These are phyloP conservation scores for Homarus gammarus DNA, from an alignment of 2,888 invertebrate genomes.

Conservation along the genomic window DNA sequence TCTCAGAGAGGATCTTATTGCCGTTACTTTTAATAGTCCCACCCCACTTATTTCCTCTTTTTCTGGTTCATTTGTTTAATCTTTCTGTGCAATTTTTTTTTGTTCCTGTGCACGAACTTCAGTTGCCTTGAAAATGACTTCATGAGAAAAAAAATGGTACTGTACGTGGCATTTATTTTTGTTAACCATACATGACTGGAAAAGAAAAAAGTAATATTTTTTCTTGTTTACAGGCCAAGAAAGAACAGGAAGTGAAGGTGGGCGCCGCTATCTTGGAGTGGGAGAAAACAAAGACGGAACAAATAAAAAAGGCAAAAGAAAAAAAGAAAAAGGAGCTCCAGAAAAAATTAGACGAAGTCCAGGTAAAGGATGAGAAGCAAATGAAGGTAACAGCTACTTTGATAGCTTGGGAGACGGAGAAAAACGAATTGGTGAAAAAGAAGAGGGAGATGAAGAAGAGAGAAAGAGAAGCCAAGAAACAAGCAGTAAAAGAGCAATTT, in stretches of 20 bases:
- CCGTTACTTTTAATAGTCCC: too few species aligned
- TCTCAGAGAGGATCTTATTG: too few species aligned
- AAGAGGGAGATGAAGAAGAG: slow-evolving; percentile 26
- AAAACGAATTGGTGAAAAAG: slow-evolving; percentile 38
- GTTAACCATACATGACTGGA: too few species aligned
- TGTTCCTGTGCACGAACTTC: too few species aligned
- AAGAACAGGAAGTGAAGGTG: slow-evolving; percentile 26
- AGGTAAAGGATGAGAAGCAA: slow-evolving; percentile 38
- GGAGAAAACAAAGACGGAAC: slow-evolving; percentile 12
- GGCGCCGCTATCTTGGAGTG: slow-evolving; percentile 29
- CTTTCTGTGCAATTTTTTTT: too few species aligned
- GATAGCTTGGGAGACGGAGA: slow-evolving; percentile 51
- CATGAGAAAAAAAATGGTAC: too few species aligned
- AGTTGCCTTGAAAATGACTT: too few species aligned
- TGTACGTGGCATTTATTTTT: too few species aligned
- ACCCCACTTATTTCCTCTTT: too few species aligned
- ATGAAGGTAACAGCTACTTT: slow-evolving; percentile 23
- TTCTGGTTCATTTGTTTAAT: too few species aligned
- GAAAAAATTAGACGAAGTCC: slow-evolving; percentile 10
- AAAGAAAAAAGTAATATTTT: too few species aligned
- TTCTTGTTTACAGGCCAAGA: slow-evolving; percentile 8
- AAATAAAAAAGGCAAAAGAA: slow-evolving; percentile 13
- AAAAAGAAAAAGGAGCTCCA: not conserved
- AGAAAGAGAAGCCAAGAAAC: slow-evolving; percentile 13
- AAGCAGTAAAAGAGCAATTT: not conserved